Evolutionary conservation across 2,888 invertebrate genomes (phyloP), one percentile per base, ranked within the genome.

Genomic region (Agrochola litura): DNA sequence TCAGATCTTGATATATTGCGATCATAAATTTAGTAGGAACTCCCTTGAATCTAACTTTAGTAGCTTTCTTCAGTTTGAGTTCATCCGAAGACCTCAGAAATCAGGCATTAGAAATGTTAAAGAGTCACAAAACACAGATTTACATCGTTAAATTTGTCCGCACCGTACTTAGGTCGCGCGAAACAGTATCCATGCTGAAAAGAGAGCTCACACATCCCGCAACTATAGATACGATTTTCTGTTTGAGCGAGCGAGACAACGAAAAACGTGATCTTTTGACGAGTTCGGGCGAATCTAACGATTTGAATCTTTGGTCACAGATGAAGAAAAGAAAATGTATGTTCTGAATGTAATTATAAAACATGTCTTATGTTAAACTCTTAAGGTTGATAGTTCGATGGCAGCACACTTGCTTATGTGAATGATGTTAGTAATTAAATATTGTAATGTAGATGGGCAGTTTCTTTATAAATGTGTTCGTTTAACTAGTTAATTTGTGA

Each of bases 301-400:
- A n/a, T 58, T 58, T 58, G 0, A 56, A 68, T 68, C 54, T 68
- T 54, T 37, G 68, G n/a, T 69, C 19, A 41, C 14, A n/a, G 0
- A n/a, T 67, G 9, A 25, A 16, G 3, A 30, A 54, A 46, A 37
- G 2, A 10, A 22, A 25, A 56, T 63, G 12, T 56, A 22, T n/a
- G 43, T 37, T 63, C 14, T 54, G 30, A 25, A 9, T 41, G 60
- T 75, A 41, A 66, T 60, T 46, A n/a, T 43, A 54, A 77, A 77
- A 46, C 54, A 64, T 78, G 63, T 41, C 43, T 43, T 71, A 77
- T 37, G 12, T 12, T 43, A 3, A 43, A 19, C 6, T 4, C 1
- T 41, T 77, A 77, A 64, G 64, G 64, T 71, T 78, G 52, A 43
- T 64, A 77, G 19, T 70, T 70, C 30, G 8, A 52, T 49, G 49